phyloP scores from a whole-genome alignment of 2,888 invertebrate genomes.

The Eupithecia exiguata region DNA sequence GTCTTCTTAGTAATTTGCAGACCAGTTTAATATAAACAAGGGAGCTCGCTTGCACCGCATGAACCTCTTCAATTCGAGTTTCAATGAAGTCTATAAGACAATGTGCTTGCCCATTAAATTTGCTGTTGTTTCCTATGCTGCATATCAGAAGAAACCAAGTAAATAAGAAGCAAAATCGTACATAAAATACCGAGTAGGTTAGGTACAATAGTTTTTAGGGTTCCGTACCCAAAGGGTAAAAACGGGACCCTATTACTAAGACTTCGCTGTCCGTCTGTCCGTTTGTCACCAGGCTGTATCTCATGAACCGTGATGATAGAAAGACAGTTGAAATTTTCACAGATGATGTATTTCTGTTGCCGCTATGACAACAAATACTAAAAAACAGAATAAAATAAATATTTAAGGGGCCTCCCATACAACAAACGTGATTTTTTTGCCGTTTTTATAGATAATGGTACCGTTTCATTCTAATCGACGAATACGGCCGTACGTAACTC shows the following conservation, averaged over 20 bases:
- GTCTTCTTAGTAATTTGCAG: constrained; percentile 24
- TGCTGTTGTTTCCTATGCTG: neutral
- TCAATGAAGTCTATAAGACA: neutral
- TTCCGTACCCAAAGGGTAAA: too few relatives aligned
- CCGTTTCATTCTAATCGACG: neutral
- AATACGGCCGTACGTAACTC: neutral
- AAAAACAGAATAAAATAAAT: too few relatives aligned
- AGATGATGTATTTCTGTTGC: too few relatives aligned
- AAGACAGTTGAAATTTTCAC: too few relatives aligned
- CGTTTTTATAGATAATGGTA: too few relatives aligned
- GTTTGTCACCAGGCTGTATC: too few relatives aligned
- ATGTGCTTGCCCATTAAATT: neutral
- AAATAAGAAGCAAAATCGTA: neutral
- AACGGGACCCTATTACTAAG: too few relatives aligned
- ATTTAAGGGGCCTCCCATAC: too few relatives aligned
- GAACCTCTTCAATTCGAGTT: neutral
- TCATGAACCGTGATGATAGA: too few relatives aligned
- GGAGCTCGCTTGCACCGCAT: constrained; percentile 18
- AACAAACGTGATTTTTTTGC: too few relatives aligned
- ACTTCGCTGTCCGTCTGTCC: too few relatives aligned
- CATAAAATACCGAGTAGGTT: neutral
- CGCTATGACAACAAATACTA: too few relatives aligned
- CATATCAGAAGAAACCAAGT: neutral
- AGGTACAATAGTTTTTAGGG: neutral
- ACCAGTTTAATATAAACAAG: constrained; percentile 20